Conservation (phyloP, 2,113 vertebrate species). For the Sphyrna mokarran region DNA sequence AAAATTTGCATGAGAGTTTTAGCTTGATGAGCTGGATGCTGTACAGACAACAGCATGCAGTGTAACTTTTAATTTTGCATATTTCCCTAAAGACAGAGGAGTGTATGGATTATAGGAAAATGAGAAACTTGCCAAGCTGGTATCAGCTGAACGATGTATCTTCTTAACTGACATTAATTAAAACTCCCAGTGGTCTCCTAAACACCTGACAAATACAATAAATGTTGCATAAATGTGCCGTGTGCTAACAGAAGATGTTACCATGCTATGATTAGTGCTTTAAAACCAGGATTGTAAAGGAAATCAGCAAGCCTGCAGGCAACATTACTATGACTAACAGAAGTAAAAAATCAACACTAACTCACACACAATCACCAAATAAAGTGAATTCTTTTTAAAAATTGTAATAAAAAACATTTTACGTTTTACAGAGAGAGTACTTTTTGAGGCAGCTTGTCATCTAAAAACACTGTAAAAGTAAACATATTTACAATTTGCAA, state of each 20-base stretch:
- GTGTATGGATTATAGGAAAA: constrained; percentile 77
- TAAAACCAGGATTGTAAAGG: constrained; percentile 52
- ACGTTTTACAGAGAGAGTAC: constrained; percentile 31
- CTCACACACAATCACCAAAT: neutral
- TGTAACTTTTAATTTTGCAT: constrained; percentile 82
- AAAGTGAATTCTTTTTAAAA: neutral
- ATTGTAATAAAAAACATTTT: constrained; percentile 45
- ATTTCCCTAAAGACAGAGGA: constrained; percentile 74
- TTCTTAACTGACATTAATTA: constrained; percentile 85
- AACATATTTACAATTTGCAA: neutral
- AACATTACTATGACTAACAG: constrained; percentile 43
- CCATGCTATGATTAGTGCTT: constrained; percentile 44
- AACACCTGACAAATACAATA: constrained; percentile 81
- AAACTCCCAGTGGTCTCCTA: constrained; percentile 79
- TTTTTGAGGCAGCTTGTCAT: neutral
- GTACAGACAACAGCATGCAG: constrained; percentile 79
- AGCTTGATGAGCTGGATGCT: constrained; percentile 77
- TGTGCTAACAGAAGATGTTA: constrained; percentile 60
- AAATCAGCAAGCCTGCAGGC: constrained; percentile 46
- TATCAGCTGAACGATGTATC: constrained; percentile 74
- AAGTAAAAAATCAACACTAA: constrained; percentile 44
- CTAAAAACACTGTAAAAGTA: neutral
- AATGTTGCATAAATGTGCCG: constrained; percentile 67
- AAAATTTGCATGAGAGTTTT: constrained; percentile 96
- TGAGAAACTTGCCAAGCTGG: constrained; percentile 75